Conservation (phyloP, 2,888 invertebrate species). For the Candidula unifasciata region DNA sequence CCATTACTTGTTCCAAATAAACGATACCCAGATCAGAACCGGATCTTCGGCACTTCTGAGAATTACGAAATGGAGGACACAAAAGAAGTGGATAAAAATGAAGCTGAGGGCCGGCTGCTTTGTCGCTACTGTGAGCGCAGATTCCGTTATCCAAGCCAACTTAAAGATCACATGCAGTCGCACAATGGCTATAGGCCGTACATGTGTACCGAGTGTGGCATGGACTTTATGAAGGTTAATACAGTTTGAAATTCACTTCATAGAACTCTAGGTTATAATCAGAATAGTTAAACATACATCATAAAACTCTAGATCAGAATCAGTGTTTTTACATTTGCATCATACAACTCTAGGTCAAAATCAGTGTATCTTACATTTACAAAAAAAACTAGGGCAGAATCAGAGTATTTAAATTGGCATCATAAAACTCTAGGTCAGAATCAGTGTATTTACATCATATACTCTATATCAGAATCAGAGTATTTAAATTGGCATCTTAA, state of each 20-base stretch:
- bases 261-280: slow-evolving; percentile 5
- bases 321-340: no score
- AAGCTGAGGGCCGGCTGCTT: slow-evolving; percentile 65
- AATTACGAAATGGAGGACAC: slow-evolving; percentile 38
- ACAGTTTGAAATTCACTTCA: neutral
- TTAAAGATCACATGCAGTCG: slow-evolving; percentile 75
- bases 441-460: no score
- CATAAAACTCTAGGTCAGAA: no score
- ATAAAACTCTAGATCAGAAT: neutral
- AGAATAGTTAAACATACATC: neutral
- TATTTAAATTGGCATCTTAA: no score
- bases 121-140: slow-evolving; percentile 70
- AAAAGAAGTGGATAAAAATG: slow-evolving; percentile 54
- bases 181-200: slow-evolving; percentile 76
- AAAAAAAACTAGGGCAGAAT: no score
- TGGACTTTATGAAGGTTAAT: slow-evolving; percentile 77
- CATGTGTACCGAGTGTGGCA: slow-evolving; percentile 77
- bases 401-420: no score
- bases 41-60: slow-evolving; percentile 29
- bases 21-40: slow-evolving; percentile 46
- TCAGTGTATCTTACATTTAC: no score
- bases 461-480: no score
- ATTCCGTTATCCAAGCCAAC: slow-evolving; percentile 78
- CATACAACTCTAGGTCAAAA: no score
- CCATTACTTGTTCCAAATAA: slow-evolving; percentile 35